Evolutionary conservation across 2,888 invertebrate species (phyloP).

Genomic region (Epinotia demarniana): DNA sequence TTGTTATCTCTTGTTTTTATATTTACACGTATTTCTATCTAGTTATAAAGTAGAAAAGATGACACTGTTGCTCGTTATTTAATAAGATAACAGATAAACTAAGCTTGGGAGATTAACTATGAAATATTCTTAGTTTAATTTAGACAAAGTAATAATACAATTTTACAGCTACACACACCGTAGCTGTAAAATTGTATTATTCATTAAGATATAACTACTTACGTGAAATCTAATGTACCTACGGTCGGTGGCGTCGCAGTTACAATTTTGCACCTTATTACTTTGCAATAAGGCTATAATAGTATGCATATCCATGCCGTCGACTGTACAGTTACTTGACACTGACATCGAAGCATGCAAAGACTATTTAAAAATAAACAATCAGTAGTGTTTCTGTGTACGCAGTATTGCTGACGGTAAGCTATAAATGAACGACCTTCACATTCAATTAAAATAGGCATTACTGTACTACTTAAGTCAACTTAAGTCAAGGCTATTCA

Average conservation of each 20-base stretch:
- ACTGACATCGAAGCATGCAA: slow-evolving; percentile 10
- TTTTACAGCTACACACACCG: too few species aligned
- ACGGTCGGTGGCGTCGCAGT: too few species aligned
- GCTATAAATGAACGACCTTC: slow-evolving; percentile 13
- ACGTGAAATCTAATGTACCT: slow-evolving; percentile 9
- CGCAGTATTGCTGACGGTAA: slow-evolving; percentile 11
- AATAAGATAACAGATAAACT: neutral
- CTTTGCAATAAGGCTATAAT: too few species aligned
- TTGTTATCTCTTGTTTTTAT: too few species aligned
- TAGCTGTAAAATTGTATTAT: too few species aligned
- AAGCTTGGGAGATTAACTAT: neutral
- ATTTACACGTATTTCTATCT: too few species aligned
- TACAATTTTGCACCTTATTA: too few species aligned
- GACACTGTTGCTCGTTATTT: neutral
- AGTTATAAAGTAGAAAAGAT: too few species aligned
- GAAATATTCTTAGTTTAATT: neutral
- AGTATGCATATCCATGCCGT: too few species aligned
- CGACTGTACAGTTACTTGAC: slow-evolving; percentile 3
- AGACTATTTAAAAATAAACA: slow-evolving; percentile 10
- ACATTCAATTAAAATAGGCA: neutral
- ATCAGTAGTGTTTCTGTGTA: slow-evolving; percentile 2
- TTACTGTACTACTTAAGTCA: neutral
- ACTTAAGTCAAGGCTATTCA: neutral
- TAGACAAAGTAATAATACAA: neutral
- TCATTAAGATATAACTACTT: neutral